Percentiles rank a stretch among this genome's conserved stretches.
phyloP scores from a whole-genome alignment of 1,140 invertebrate species.

The Drosophila willistoni region DNA sequence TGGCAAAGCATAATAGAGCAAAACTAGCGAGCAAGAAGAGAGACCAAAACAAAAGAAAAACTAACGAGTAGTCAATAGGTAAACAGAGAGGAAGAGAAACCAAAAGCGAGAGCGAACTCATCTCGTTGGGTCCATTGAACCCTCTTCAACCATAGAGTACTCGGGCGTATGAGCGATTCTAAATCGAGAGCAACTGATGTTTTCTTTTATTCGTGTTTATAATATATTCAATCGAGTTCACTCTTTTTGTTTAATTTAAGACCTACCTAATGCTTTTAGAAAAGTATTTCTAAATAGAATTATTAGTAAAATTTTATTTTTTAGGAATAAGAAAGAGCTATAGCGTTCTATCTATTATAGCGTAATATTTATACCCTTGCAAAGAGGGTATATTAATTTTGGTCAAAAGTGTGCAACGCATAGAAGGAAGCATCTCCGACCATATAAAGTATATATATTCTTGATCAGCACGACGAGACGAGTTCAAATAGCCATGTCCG shows the following conservation, averaged over 20 bases:
- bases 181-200: neutral
- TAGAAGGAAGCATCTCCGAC: too few relatives aligned
- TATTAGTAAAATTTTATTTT: too few relatives aligned
- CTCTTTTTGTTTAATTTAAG: neutral
- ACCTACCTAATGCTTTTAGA: neutral
- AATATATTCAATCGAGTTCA: neutral
- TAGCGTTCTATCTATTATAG: too few relatives aligned
- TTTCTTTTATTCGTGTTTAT: neutral
- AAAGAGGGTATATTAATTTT: too few relatives aligned
- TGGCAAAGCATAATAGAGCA: neutral
- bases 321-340: too few relatives aligned
- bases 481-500: too few relatives aligned
- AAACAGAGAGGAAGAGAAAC: conserved; percentile 13
- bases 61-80: conserved; percentile 14
- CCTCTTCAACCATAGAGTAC: neutral
- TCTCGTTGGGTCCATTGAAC: conserved; percentile 19
- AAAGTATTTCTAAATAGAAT: neutral
- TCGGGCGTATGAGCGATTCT: neutral
- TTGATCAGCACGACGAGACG: too few relatives aligned
- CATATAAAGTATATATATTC: too few relatives aligned
- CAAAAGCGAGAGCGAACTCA: neutral
- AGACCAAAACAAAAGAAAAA: conserved; percentile 55
- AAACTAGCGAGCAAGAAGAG: conserved; percentile 25
- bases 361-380: too few relatives aligned
- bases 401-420: too few relatives aligned